phyloP scores from a whole-genome alignment of 2,888 invertebrate species.

The Mythimna lalbum region DNA sequence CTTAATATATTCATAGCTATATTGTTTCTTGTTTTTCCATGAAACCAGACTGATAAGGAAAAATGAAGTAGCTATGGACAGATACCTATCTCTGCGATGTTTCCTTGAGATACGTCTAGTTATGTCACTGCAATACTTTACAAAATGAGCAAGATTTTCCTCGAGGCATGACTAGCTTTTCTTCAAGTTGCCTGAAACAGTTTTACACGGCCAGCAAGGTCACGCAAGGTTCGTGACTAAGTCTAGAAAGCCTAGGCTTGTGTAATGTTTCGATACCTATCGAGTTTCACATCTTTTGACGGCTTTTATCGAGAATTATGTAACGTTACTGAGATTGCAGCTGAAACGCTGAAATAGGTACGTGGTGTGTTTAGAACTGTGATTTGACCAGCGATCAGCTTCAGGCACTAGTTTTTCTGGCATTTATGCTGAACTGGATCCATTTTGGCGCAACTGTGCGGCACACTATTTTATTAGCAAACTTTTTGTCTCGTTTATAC shows the following conservation, averaged over 20 bases:
- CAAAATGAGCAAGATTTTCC: constrained; percentile 36
- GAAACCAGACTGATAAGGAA: constrained; percentile 52
- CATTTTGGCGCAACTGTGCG: no score
- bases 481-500: no score
- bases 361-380: constrained; percentile 10
- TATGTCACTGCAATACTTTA: constrained; percentile 16
- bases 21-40: constrained; percentile 49
- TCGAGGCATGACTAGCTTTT: constrained; percentile 44
- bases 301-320: constrained; percentile 65
- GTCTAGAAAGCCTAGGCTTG: constrained; percentile 77
- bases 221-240: constrained; percentile 74
- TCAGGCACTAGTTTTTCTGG: no score
- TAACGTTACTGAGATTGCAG: constrained; percentile 60
- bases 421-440: no score
- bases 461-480: no score
- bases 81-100: constrained; percentile 27
- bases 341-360: constrained; percentile 36
- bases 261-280: constrained; percentile 71
- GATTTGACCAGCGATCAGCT: neutral
- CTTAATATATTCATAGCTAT: constrained; percentile 33
- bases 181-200: constrained; percentile 64
- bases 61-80: constrained; percentile 24
- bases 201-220: constrained; percentile 72
- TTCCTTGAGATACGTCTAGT: constrained; percentile 30
- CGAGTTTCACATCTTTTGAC: constrained; percentile 71